A percentile compares a stretch with the other conserved stretches of the same genome.
Conservation (phyloP, 2,888 invertebrate species). For the Drosophila kanekoi region DNA sequence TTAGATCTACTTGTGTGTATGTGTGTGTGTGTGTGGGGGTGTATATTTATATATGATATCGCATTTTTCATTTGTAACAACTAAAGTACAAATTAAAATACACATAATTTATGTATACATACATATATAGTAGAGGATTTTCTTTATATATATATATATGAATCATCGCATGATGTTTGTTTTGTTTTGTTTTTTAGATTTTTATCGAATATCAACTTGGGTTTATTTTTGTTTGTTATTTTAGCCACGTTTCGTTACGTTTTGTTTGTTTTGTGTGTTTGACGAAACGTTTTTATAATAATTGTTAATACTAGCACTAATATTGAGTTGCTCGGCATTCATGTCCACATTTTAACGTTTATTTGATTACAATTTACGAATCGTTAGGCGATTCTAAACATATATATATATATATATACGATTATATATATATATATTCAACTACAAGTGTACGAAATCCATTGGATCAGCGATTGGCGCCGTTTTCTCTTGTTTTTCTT, state of each 20-base stretch:
- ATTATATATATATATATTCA: slow-evolving; percentile 37
- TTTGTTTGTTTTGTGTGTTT: slow-evolving; percentile 22
- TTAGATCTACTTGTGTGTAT: slow-evolving; percentile 47
- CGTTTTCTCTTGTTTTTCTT: slow-evolving; percentile 21
- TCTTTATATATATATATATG: slow-evolving; percentile 34
- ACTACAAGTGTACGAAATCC: slow-evolving; percentile 71
- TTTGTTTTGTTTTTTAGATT: slow-evolving; percentile 10
- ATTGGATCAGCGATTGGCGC: slow-evolving; percentile 57
- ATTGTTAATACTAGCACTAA: slow-evolving; percentile 73
- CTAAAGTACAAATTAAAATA: slow-evolving; percentile 74
- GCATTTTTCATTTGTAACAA: slow-evolving; percentile 64
- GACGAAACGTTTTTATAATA: slow-evolving; percentile 59
- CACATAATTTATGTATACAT: slow-evolving; percentile 54
- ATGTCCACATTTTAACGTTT: slow-evolving; percentile 49
- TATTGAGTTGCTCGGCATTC: slow-evolving; percentile 78
- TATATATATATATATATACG: slow-evolving; percentile 19
- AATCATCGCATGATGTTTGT: slow-evolving; percentile 11
- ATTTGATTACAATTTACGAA: slow-evolving; percentile 69
- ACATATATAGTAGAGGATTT: slow-evolving; percentile 67
- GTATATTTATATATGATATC: slow-evolving; percentile 63
- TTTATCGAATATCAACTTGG: slow-evolving; percentile 66
- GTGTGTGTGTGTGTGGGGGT: slow-evolving; percentile 34
- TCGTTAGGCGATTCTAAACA: slow-evolving; percentile 66
- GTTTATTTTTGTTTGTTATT: slow-evolving; percentile 13
- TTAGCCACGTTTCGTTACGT: slow-evolving; percentile 27